Evolutionary conservation across 2,113 vertebrate genomes (phyloP).

Genomic region (Sphyrna mokarran): DNA sequence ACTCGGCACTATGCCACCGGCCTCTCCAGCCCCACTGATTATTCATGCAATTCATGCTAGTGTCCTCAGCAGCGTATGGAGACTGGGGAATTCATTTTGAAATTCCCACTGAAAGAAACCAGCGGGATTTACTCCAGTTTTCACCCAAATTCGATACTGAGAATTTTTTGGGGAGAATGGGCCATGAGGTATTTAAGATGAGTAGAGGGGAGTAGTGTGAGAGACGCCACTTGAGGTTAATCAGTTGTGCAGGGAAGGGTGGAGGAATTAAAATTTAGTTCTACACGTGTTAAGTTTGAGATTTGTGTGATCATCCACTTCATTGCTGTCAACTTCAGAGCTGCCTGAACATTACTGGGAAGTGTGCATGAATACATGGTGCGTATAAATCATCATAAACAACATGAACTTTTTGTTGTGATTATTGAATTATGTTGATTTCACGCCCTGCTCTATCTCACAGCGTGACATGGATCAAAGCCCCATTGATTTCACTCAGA

Average conservation of each 20-base stretch:
- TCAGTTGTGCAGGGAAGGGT: neutral
- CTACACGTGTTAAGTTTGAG: neutral
- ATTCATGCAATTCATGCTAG: too few species aligned
- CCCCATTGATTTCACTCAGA: neutral
- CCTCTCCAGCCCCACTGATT: too few species aligned
- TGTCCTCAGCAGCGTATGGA: too few species aligned
- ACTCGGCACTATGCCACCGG: too few species aligned
- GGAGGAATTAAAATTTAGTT: neutral
- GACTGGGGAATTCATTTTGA: too few species aligned
- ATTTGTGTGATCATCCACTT: neutral
- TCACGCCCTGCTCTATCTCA: neutral
- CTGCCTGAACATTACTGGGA: neutral
- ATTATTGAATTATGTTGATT: neutral
- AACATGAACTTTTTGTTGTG: neutral
- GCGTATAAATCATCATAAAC: neutral
- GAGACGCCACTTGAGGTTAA: neutral
- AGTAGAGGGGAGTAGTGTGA: neutral
- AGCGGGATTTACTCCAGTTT: too few species aligned
- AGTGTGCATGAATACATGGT: neutral
- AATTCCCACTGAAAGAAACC: too few species aligned
- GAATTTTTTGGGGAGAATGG: too few species aligned
- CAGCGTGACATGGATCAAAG: neutral
- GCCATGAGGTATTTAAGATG: too few species aligned
- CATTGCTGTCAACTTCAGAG: neutral
- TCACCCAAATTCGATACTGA: too few species aligned